These are phyloP conservation scores for Diplazon laetatorius DNA, from an alignment of 2,888 invertebrate genomes.

Conservation along the genomic window DNA sequence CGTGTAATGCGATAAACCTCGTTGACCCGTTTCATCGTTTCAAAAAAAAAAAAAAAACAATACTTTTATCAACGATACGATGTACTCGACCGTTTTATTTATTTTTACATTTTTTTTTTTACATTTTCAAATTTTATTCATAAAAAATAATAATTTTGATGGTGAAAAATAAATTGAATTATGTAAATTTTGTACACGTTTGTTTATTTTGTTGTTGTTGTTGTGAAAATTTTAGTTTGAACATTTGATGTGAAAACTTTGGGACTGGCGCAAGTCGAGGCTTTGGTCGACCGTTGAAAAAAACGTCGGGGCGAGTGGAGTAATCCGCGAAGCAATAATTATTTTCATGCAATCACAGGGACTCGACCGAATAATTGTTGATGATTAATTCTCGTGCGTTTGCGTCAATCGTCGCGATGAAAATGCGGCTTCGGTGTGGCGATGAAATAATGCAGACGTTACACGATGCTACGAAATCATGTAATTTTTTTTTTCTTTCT, in stretches of 20 bases:
- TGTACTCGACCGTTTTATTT: not conserved
- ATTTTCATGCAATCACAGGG: slow-evolving; percentile 45
- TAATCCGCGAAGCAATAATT: slow-evolving; percentile 40
- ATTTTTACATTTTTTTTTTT: not conserved
- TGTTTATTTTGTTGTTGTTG: too few relatives aligned
- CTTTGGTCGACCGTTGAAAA: too few relatives aligned
- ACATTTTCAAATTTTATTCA: slow-evolving; percentile 24
- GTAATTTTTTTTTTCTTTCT: too few relatives aligned
- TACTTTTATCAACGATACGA: not conserved
- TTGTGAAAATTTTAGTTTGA: too few relatives aligned
- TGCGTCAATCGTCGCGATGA: slow-evolving; percentile 30
- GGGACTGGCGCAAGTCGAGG: too few relatives aligned
- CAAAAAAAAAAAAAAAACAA: slow-evolving; percentile 49
- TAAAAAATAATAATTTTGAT: too few relatives aligned
- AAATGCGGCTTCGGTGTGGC: slow-evolving; percentile 12
- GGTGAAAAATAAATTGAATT: too few relatives aligned
- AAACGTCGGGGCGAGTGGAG: not conserved
- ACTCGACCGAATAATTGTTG: slow-evolving; percentile 12
- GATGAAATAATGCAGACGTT: not conserved
- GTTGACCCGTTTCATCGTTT: slow-evolving; percentile 68
- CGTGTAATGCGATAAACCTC: slow-evolving; percentile 69
- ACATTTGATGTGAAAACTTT: slow-evolving; percentile 38
- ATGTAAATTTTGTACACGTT: too few relatives aligned
- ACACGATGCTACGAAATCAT: not conserved
- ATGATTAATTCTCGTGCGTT: slow-evolving; percentile 47